Evolutionary conservation across 2,113 vertebrate genomes (phyloP), one percentile per base, ranked within the genome.

Genomic region (Pogonocichla stellata): DNA sequence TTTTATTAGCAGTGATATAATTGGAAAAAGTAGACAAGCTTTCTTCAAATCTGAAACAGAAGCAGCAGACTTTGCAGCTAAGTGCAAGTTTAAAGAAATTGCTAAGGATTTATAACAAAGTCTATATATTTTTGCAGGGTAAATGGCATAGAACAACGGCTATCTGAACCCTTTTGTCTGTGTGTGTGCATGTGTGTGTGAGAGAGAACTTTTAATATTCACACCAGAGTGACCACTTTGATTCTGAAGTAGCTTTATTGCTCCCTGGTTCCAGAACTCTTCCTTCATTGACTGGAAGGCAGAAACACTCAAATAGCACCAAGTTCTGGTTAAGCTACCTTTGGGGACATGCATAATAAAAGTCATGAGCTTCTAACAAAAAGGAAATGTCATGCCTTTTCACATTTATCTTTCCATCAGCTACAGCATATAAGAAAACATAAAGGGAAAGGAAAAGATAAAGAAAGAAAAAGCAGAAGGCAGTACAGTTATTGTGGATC

Each of bases 351-450:
- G 2, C 28, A 48, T 48, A 77, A 95, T 75, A 80, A 94, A 93
- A 94, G 85, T 75, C 90, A 74, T 3, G 28, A 64, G 82, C 40
- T 31, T 47, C 19, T 60, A 67, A 66, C 74, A 80, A 88, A 95
- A 94, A 78, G 75, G 72, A 96, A 95, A 94, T 80, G 92, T 88
- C 84, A 83, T 34, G 79, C 51, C 85, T 94, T 96, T 86, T 90
- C 92, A 90, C 38, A 73, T 83, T 71, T 92, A 92, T 94, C 92
- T 88, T 80, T 92, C 75, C 79, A 82, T 87, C 85, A 65, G 34
- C 70, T 85, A 62, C 36, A 42, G 51, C 72, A 79, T 51, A 62
- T 61, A 88, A 88, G 43, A 90, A 88, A 84, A 70, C 16, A 12
- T 77, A 83, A 92, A 92, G 17, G n/a, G n/a, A 69, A 88, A 66